Conservation (phyloP, 2,113 vertebrate species). For the Thamnaconus septentrionalis region DNA sequence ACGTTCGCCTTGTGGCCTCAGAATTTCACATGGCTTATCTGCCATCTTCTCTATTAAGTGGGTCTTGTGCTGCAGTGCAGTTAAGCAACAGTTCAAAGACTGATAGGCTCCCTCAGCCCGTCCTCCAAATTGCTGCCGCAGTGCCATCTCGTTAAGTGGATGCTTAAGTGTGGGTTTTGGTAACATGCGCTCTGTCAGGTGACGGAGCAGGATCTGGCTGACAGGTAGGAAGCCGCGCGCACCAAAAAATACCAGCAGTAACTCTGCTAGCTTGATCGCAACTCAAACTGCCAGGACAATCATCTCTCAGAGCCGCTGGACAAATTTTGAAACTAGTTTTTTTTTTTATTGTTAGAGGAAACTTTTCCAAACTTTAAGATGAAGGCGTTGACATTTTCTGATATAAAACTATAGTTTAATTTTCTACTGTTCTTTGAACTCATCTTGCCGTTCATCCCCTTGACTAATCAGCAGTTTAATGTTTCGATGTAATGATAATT, state of each 20-base stretch:
- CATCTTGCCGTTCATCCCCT: no score
- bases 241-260: slow-evolving; percentile 7
- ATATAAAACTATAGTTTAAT: background rate
- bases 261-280: slow-evolving; percentile 31
- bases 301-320: background rate
- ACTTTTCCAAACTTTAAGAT: background rate
- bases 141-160: slow-evolving; percentile 62
- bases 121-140: slow-evolving; percentile 46
- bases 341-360: slow-evolving; percentile 3
- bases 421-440: no score
- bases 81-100: slow-evolving; percentile 58
- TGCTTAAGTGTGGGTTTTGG: slow-evolving; percentile 51
- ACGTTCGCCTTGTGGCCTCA: slow-evolving; percentile 15
- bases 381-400: slow-evolving; percentile 2
- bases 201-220: slow-evolving; percentile 42
- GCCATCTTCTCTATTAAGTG: slow-evolving; percentile 49
- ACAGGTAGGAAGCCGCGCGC: slow-evolving; percentile 27
- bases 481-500: no score
- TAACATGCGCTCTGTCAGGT: slow-evolving; percentile 47
- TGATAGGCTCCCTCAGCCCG: slow-evolving; percentile 34
- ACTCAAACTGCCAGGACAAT: slow-evolving; percentile 8
- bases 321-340: background rate
- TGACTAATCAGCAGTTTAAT: no score
- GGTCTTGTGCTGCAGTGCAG: slow-evolving; percentile 50
- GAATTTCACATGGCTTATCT: slow-evolving; percentile 44